A percentile compares a stretch with the other conserved stretches of the same genome.
phyloP scores from a whole-genome alignment of 2,888 invertebrate species.

The Plagiodera versicolora region DNA sequence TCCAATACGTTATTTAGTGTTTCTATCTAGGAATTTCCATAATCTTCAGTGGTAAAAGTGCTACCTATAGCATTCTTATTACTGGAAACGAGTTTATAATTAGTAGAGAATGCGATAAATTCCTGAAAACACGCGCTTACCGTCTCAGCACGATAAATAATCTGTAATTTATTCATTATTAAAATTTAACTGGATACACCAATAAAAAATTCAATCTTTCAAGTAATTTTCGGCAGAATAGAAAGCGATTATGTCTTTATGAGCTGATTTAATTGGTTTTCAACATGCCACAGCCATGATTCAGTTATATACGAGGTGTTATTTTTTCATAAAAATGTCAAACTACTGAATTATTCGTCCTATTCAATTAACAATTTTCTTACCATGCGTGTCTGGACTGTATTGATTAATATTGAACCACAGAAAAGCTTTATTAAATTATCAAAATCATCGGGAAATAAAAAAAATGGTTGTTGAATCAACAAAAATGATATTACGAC shows the following conservation, averaged over 20 bases:
- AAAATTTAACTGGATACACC: slow-evolving; percentile 5
- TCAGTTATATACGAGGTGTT: background rate
- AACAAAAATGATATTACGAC: too few species aligned
- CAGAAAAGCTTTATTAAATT: too few species aligned
- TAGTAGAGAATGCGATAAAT: slow-evolving; percentile 11
- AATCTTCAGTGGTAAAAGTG: background rate
- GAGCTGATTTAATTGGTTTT: slow-evolving; percentile 16
- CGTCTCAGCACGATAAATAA: slow-evolving; percentile 6
- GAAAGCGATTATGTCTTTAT: slow-evolving; percentile 19
- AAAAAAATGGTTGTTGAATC: too few species aligned
- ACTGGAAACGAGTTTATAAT: slow-evolving; percentile 1
- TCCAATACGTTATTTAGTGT: background rate
- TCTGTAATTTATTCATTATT: slow-evolving; percentile 20
- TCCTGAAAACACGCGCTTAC: slow-evolving; percentile 2
- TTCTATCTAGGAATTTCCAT: background rate
- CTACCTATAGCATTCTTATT: background rate
- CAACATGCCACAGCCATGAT: slow-evolving; percentile 13
- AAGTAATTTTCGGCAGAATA: slow-evolving; percentile 19
- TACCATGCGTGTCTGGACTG: too few species aligned
- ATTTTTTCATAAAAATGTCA: background rate
- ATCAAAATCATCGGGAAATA: too few species aligned
- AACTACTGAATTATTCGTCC: too few species aligned
- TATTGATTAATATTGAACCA: too few species aligned
- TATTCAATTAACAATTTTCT: too few species aligned
- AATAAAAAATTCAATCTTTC: slow-evolving; percentile 12